Evolutionary conservation across 2,888 invertebrate genomes (phyloP).

Genomic region (Epirrhoe alternata): DNA sequence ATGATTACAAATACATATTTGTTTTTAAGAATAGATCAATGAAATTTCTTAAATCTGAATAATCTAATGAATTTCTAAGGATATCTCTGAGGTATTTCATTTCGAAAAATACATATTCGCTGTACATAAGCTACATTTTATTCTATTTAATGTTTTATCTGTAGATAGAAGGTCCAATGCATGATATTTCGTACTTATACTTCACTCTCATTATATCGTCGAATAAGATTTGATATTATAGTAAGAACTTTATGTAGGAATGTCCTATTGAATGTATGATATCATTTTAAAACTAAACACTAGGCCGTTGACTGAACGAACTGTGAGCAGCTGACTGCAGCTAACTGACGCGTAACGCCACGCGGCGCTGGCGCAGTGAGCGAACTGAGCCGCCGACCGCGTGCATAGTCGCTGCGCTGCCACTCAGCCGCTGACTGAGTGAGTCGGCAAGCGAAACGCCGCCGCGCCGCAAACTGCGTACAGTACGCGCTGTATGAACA

Average conservation of each 20-base stretch:
- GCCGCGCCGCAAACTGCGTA: too few relatives aligned
- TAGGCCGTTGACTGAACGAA: too few relatives aligned
- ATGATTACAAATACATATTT: not conserved
- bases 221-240: slow-evolving; percentile 29
- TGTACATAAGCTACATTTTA: slow-evolving; percentile 55
- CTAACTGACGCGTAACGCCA: too few relatives aligned
- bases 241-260: not conserved
- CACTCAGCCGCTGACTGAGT: too few relatives aligned
- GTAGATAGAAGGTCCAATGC: slow-evolving; percentile 59
- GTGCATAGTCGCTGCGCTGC: too few relatives aligned
- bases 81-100: slow-evolving; percentile 24
- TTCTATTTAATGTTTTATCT: slow-evolving; percentile 51
- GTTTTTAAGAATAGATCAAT: slow-evolving; percentile 4
- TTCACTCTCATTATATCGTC: slow-evolving; percentile 26
- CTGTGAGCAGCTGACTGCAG: too few relatives aligned
- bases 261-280: not conserved
- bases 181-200: slow-evolving; percentile 50
- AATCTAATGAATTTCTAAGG: slow-evolving; percentile 22
- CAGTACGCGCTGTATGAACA: too few relatives aligned
- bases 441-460: too few relatives aligned
- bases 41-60: slow-evolving; percentile 11
- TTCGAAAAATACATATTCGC: slow-evolving; percentile 50
- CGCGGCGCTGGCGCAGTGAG: too few relatives aligned
- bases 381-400: too few relatives aligned
- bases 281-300: not conserved